Evolutionary conservation across 2,797 vertebrate genomes (phyloP).

Genomic region (Sebastolobus altivelis): DNA sequence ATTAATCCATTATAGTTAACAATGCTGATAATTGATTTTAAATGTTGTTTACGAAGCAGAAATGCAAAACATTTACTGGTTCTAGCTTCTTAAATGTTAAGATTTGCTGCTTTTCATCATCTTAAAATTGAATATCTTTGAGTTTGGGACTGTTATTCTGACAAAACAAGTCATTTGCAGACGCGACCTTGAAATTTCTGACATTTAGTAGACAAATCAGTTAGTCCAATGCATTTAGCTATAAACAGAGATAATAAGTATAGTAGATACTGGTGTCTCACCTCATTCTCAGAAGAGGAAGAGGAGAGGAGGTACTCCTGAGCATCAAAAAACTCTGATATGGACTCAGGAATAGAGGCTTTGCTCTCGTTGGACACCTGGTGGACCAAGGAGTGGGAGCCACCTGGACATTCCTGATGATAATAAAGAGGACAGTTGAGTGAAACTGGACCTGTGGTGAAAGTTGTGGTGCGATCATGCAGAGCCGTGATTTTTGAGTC

Average conservation of each 20-base stretch:
- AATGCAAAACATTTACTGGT: neutral
- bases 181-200: neutral
- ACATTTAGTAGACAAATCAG: neutral
- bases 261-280: slow-evolving; percentile 60
- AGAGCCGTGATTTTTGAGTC: neutral
- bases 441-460: neutral
- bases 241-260: neutral
- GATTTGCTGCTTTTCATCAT: neutral
- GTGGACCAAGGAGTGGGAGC: slow-evolving; percentile 89
- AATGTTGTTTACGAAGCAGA: neutral
- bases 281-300: slow-evolving; percentile 99
- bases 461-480: neutral
- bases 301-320: slow-evolving; percentile 96
- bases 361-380: slow-evolving; percentile 94
- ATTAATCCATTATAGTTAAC: neutral
- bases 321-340: slow-evolving; percentile 97
- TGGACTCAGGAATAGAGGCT: slow-evolving; percentile 93
- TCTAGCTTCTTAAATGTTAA: neutral
- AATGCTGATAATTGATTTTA: neutral
- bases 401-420: slow-evolving; percentile 86
- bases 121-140: neutral
- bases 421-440: slow-evolving; percentile 27
- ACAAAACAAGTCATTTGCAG: neutral
- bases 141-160: too few relatives aligned
- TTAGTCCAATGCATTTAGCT: neutral